These are phyloP conservation scores for Axis porcinus DNA, from an alignment of 2,113 vertebrate genomes.

Conservation along the genomic window DNA sequence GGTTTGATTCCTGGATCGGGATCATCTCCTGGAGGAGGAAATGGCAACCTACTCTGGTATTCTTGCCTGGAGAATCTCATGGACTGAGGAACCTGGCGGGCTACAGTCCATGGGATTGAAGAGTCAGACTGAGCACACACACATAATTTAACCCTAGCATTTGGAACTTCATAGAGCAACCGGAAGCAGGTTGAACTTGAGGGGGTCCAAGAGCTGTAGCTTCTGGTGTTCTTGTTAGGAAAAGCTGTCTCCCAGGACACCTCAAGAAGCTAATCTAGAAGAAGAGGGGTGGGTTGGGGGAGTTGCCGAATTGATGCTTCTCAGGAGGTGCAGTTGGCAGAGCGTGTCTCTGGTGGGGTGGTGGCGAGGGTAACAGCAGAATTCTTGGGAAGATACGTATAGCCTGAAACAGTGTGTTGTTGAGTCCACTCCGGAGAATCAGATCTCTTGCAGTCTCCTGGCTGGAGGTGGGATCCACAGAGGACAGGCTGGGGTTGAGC, in stretches of 20 bases:
- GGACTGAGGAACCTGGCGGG: neutral
- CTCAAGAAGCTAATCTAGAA: neutral
- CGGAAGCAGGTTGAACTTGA: neutral
- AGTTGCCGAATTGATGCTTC: neutral
- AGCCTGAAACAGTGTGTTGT: neutral
- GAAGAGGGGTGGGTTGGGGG: neutral
- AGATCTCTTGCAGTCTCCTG: neutral
- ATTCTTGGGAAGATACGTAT: neutral
- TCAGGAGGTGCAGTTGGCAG: neutral
- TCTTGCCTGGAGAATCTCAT: neutral
- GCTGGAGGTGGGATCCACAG: neutral
- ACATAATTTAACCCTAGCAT: neutral
- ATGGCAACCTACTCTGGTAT: neutral
- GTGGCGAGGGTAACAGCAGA: neutral
- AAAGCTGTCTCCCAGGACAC: neutral
- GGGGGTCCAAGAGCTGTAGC: neutral
- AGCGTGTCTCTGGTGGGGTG: neutral
- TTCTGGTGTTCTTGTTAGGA: neutral
- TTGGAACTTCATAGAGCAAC: neutral
- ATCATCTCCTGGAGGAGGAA: neutral
- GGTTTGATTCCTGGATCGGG: neutral
- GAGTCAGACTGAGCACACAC: neutral
- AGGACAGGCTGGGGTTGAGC: neutral
- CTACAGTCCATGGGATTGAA: neutral
- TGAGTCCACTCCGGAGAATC: neutral